Evolutionary conservation across 2,797 vertebrate genomes (phyloP).

Genomic region (Catamblyrhynchus diadema): DNA sequence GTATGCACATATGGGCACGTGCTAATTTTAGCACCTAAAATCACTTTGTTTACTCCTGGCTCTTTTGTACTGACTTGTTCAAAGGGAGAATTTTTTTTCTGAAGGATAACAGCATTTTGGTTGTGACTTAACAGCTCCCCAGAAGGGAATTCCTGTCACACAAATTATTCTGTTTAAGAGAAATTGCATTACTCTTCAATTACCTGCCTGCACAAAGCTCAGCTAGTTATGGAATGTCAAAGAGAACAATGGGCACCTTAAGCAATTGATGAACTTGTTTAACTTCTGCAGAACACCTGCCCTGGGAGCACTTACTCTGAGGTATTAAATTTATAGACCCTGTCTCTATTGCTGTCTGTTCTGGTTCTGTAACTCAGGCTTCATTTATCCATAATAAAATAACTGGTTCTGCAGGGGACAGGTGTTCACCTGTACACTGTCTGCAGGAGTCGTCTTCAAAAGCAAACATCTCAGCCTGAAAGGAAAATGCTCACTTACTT

Average conservation of each 20-base stretch:
- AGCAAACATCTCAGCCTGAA: background rate
- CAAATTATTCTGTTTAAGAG: background rate
- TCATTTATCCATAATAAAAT: background rate
- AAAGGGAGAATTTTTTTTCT: background rate
- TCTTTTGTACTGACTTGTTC: background rate
- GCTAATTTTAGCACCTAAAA: background rate
- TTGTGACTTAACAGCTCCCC: background rate
- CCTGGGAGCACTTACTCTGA: background rate
- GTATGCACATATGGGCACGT: accelerated
- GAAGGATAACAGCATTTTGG: background rate
- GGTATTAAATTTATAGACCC: background rate
- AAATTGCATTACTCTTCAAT: background rate
- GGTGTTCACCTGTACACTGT: background rate
- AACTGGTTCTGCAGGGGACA: background rate
- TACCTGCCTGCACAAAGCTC: background rate
- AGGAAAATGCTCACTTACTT: constrained; percentile 5
- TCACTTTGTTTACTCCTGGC: background rate
- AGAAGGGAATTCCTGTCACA: background rate
- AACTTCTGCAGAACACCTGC: background rate
- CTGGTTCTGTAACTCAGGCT: background rate
- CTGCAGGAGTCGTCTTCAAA: background rate
- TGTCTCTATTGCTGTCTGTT: background rate
- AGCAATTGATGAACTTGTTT: background rate
- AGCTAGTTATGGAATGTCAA: background rate
- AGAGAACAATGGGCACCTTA: background rate